Percentiles rank a stretch among this genome's conserved stretches.
phyloP scores from a whole-genome alignment of 2,113 vertebrate species.

The Diphyllodes magnificus region DNA sequence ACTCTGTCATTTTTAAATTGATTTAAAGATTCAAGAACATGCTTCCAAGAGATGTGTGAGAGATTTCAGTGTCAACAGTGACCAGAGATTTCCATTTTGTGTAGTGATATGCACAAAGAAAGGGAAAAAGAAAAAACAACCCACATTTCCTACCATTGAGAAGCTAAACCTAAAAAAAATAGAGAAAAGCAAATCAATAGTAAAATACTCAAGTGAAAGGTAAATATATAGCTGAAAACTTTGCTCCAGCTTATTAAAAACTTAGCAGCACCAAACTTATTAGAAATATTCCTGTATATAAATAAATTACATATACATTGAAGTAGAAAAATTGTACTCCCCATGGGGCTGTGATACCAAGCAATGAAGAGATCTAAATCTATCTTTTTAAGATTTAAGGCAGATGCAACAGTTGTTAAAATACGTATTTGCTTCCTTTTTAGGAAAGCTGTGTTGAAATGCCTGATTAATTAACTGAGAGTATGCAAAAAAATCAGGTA shows the following conservation, averaged over 20 bases:
- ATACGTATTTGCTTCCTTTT: not conserved
- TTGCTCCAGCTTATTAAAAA: not conserved
- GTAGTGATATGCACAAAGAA: not conserved
- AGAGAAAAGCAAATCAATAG: not conserved
- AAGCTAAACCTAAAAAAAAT: not conserved
- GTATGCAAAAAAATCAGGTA: not conserved
- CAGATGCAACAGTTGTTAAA: not conserved
- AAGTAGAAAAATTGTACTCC: not conserved
- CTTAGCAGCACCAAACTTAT: not conserved
- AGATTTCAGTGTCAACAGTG: not conserved
- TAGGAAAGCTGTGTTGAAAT: not conserved
- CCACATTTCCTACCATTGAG: not conserved
- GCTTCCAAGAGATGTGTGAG: not conserved
- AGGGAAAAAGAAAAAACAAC: not conserved
- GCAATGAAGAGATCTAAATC: not conserved
- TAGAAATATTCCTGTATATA: not conserved
- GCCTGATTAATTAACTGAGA: not conserved
- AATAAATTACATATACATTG: not conserved
- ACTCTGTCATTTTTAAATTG: not conserved
- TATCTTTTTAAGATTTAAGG: not conserved
- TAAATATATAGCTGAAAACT: not conserved
- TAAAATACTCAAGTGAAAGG: not conserved
- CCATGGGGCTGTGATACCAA: not conserved
- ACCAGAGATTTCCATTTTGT: not conserved
- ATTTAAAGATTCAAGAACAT: not conserved